Evolutionary conservation across 2,113 vertebrate species (phyloP), one percentile per base, ranked within the genome.

Genomic region (Engystomops pustulosus): DNA sequence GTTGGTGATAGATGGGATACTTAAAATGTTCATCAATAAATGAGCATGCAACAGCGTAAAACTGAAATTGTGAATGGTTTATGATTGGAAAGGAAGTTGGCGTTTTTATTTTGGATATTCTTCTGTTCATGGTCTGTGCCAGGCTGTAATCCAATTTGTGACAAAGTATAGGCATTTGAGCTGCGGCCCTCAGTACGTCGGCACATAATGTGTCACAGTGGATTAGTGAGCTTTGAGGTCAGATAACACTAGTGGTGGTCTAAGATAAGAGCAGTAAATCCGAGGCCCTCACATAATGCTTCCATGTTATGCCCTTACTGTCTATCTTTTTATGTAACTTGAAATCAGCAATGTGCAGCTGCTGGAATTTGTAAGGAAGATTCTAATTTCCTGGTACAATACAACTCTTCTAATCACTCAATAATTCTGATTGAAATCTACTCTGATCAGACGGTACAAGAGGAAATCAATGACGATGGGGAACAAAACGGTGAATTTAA

Each of bases 171-270:
- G 15, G 10, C 30, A 12, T 47, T 55, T n/a, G 5, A 32, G 34
- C 14, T 67, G 0, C 20, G 44, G 38, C n/a, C 10, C 8, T 45
- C 18, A 62, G 30, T 47, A 10, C 23, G 4, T 41, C 27, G 32
- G 58, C 53, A 12, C 12, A 30, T 53, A 4, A 36, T 79, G 20
- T 0, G 32, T 55, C 9, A 14, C 45, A 2, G 25, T 68, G 25
- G 44, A 51, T 68, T 68, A 34, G 14, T 47, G 41, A 38, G 36
- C 34, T 79, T 65, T 80, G 51, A 76, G n/a, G 69, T 76, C 45
- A 27, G 44, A 55, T 58, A 23, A 58, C 38, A 1, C 20, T 23
- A n/a, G 20, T 36, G 79, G 17, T 70, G 45, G 45, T 20, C 30
- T 23, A 7, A 53, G 45, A 81, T 81, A 70, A 53, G 20, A 53